Percentiles rank a stretch among this genome's conserved stretches.
phyloP scores from a whole-genome alignment of 2,888 invertebrate species.

The Rotaria sp. region DNA sequence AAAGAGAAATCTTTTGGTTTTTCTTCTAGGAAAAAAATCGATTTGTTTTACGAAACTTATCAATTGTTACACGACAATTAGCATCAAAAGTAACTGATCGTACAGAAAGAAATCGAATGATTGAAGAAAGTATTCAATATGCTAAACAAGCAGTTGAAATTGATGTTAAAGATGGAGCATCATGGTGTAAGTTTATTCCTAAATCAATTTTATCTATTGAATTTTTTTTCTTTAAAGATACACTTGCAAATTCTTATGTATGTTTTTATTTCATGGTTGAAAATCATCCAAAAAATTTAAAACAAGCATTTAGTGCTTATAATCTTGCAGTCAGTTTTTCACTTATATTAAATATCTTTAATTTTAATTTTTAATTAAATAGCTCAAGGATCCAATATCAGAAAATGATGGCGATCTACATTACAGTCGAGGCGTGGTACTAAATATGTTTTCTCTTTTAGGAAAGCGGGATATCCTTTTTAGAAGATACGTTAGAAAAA shows the following conservation, averaged over 20 bases:
- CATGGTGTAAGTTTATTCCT: constrained; percentile 63
- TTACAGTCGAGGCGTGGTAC: constrained; percentile 16
- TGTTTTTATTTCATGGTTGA: constrained; percentile 66
- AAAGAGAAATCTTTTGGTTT: constrained; percentile 41
- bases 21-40: constrained; percentile 68
- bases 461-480: no score
- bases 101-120: constrained; percentile 58
- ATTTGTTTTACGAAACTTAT: constrained; percentile 69
- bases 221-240: constrained; percentile 50
- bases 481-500: no score
- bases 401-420: neutral
- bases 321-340: constrained; percentile 64
- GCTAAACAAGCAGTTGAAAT: constrained; percentile 75
- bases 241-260: constrained; percentile 75
- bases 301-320: constrained; percentile 72
- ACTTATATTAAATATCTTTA: neutral
- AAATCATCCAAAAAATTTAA: constrained; percentile 63
- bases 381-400: neutral
- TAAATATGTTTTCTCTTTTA: neutral
- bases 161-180: constrained; percentile 70
- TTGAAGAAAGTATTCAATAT: constrained; percentile 67
- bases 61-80: constrained; percentile 71
- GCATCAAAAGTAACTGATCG: constrained; percentile 53
- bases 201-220: neutral
- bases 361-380: neutral